Percentiles rank a stretch among this genome's conserved stretches.
Conservation (phyloP, 2,113 vertebrate genomes). For the Pardalotus punctatus region DNA sequence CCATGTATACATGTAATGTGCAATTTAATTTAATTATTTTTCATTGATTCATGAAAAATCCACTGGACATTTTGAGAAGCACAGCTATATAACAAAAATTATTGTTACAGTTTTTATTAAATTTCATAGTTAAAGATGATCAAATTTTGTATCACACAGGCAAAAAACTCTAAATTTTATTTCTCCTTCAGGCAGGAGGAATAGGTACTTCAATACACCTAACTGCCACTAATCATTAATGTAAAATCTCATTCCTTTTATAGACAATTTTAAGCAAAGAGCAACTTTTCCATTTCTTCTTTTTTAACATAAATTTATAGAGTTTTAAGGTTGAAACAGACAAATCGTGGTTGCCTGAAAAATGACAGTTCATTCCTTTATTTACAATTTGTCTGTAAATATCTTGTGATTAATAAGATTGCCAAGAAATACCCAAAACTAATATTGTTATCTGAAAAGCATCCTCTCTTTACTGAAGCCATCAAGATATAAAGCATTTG, state of each 20-base stretch:
- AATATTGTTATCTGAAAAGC: not conserved
- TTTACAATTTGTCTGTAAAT: not conserved
- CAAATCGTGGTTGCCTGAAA: not conserved
- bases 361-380: not conserved
- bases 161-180: not conserved
- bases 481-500: not conserved
- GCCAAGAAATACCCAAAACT: not conserved
- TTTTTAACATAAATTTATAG: not conserved
- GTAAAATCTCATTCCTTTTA: not conserved
- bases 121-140: not conserved
- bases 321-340: not conserved
- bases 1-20: not conserved
- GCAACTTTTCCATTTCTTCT: not conserved
- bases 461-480: not conserved
- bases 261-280: not conserved
- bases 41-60: slow-evolving; percentile 15
- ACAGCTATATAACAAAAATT: not conserved
- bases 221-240: not conserved
- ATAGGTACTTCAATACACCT: not conserved
- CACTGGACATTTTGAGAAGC: not conserved
- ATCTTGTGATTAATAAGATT: not conserved
- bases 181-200: not conserved
- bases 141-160: not conserved
- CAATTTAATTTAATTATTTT: slow-evolving; percentile 40
- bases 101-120: slow-evolving; percentile 5